Conservation (phyloP, 2,113 vertebrate genomes). For the human (Homo sapiens) region DNA sequence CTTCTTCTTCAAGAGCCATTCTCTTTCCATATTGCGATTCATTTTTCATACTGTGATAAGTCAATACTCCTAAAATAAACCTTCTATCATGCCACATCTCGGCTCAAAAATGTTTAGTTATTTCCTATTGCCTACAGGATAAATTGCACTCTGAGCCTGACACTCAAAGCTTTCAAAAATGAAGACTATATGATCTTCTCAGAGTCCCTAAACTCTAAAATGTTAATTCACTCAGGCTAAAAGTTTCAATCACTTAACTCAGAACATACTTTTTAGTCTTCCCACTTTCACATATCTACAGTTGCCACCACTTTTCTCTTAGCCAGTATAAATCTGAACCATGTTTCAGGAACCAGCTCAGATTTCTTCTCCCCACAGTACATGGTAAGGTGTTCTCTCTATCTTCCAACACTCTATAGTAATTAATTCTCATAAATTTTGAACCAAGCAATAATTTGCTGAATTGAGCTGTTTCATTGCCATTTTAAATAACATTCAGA, state of each 20-base stretch:
- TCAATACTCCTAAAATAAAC: background rate
- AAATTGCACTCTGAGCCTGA: background rate
- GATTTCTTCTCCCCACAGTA: background rate
- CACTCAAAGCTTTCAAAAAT: conserved; percentile 10
- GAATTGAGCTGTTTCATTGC: background rate
- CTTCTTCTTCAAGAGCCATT: background rate
- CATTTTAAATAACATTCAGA: background rate
- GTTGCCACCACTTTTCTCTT: background rate
- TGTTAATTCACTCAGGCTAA: background rate
- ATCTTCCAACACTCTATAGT: background rate
- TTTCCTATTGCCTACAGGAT: background rate
- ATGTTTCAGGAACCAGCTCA: background rate
- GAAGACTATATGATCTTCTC: background rate
- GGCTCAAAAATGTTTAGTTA: background rate
- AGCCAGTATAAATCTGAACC: background rate
- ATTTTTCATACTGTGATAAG: background rate
- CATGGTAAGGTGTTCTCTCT: background rate
- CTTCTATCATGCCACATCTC: background rate
- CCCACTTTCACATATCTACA: background rate
- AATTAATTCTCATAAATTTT: conserved; percentile 2
- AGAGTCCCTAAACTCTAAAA: background rate
- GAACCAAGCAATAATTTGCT: background rate
- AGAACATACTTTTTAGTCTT: background rate
- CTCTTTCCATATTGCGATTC: background rate
- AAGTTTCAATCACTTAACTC: background rate